These are phyloP conservation scores for Embiotoca jacksoni DNA, from an alignment of 2,113 vertebrate genomes.

Conservation along the genomic window DNA sequence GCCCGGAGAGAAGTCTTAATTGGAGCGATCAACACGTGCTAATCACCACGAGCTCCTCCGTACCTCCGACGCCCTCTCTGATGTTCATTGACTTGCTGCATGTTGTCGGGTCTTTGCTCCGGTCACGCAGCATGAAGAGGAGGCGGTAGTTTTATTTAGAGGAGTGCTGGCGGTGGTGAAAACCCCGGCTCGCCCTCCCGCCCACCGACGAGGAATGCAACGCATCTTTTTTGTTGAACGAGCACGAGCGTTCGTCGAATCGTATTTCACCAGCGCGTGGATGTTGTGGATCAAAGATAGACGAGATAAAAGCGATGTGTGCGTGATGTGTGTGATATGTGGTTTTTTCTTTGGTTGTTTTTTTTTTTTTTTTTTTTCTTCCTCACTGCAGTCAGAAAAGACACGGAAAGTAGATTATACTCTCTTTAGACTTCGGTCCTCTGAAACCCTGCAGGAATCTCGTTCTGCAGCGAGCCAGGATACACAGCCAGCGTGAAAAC, in stretches of 20 bases:
- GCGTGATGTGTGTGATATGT: not conserved
- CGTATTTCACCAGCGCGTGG: not conserved
- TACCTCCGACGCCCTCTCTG: not conserved
- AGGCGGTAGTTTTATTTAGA: constrained; percentile 54
- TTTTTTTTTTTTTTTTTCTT: no score
- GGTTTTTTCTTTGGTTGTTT: no score
- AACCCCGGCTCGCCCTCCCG: no score
- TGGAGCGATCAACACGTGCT: constrained; percentile 19
- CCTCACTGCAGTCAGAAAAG: not conserved
- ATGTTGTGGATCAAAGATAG: not conserved
- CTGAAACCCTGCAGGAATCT: constrained; percentile 21
- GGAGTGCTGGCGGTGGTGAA: constrained; percentile 27
- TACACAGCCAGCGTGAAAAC: constrained; percentile 42
- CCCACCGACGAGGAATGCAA: not conserved
- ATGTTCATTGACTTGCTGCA: constrained; percentile 7
- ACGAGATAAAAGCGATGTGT: not conserved
- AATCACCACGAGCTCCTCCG: constrained; percentile 10
- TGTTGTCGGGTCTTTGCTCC: constrained; percentile 23
- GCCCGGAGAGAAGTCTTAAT: constrained; percentile 8
- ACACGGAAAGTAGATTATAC: constrained; percentile 34
- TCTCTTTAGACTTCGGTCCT: constrained; percentile 1
- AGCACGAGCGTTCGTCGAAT: not conserved
- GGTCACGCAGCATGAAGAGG: constrained; percentile 8
- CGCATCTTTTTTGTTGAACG: constrained; percentile 57
- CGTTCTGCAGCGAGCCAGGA: constrained; percentile 47